phyloP scores from a whole-genome alignment of 2,888 invertebrate genomes.

The Latheticus oryzae region DNA sequence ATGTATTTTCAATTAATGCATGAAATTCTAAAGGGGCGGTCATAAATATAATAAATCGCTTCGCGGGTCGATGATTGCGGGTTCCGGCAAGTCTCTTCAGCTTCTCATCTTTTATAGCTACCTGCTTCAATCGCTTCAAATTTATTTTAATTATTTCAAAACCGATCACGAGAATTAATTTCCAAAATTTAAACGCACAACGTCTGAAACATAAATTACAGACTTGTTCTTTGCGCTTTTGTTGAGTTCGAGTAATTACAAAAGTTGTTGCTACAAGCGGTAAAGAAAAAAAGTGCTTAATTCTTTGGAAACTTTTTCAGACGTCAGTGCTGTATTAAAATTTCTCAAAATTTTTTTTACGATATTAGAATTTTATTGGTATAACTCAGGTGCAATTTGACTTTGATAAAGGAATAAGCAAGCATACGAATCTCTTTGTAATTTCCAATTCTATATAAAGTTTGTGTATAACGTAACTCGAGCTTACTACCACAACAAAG shows the following conservation, averaged over 20 bases:
- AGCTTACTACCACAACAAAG: constrained; percentile 41
- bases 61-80: constrained; percentile 47
- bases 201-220: constrained; percentile 35
- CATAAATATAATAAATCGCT: constrained; percentile 49
- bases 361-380: too few species aligned
- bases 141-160: constrained; percentile 2
- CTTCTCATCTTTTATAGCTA: constrained; percentile 39
- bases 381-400: constrained; percentile 18
- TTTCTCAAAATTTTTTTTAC: too few species aligned
- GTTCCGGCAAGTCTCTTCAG: constrained; percentile 45
- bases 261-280: constrained; percentile 25
- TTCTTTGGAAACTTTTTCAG: too few species aligned
- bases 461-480: constrained; percentile 48
- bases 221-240: constrained; percentile 23
- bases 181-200: constrained; percentile 14
- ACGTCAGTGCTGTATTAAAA: too few species aligned
- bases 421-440: constrained; percentile 48
- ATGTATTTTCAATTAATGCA: constrained; percentile 30
- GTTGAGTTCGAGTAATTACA: constrained; percentile 32
- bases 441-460: constrained; percentile 53
- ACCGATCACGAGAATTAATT: constrained; percentile 11
- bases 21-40: constrained; percentile 45
- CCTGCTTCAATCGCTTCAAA: constrained; percentile 24
- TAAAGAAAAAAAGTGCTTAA: constrained; percentile 10
- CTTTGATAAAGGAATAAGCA: constrained; percentile 12